phyloP scores from a whole-genome alignment of 2,888 invertebrate genomes.

The Parasteatoda lunata region DNA sequence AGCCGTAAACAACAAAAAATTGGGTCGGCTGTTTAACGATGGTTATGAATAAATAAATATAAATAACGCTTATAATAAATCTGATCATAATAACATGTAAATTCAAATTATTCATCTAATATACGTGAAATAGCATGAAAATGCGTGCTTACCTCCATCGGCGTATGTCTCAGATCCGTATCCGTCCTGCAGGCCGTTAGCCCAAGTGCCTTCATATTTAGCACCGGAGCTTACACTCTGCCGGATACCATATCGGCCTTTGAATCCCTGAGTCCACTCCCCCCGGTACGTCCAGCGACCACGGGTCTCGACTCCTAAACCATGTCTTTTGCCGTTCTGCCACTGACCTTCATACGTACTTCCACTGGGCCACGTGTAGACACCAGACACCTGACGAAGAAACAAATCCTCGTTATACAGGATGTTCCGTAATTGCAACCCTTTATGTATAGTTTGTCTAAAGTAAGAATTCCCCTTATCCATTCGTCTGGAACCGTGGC shows the following conservation, averaged over 20 bases:
- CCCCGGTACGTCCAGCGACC: conserved; percentile 98
- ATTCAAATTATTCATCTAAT: not conserved
- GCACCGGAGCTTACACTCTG: conserved; percentile 92
- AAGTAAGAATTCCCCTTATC: too few species aligned
- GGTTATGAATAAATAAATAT: too few species aligned
- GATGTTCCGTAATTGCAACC: too few species aligned
- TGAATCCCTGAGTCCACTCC: conserved; percentile 99
- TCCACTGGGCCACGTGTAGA: conserved; percentile 98
- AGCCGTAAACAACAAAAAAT: too few species aligned
- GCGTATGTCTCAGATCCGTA: conserved; percentile 99
- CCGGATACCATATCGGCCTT: conserved; percentile 97
- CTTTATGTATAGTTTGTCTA: too few species aligned
- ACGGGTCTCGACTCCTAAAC: conserved; percentile 96
- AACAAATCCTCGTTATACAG: not conserved
- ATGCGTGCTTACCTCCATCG: conserved; percentile 86
- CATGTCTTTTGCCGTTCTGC: conserved; percentile 99
- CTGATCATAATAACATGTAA: too few species aligned
- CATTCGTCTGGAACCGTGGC: too few species aligned
- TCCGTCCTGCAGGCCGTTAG: conserved; percentile 98
- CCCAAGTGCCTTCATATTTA: conserved; percentile 99
- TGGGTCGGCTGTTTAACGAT: too few species aligned
- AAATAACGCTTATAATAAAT: too few species aligned
- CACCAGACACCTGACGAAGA: conserved; percentile 84
- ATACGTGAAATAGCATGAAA: not conserved
- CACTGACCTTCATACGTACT: conserved; percentile 98